Base-by-base conservation (phyloP, 2,113 vertebrate species). In the Actinemys pallida region DNA sequence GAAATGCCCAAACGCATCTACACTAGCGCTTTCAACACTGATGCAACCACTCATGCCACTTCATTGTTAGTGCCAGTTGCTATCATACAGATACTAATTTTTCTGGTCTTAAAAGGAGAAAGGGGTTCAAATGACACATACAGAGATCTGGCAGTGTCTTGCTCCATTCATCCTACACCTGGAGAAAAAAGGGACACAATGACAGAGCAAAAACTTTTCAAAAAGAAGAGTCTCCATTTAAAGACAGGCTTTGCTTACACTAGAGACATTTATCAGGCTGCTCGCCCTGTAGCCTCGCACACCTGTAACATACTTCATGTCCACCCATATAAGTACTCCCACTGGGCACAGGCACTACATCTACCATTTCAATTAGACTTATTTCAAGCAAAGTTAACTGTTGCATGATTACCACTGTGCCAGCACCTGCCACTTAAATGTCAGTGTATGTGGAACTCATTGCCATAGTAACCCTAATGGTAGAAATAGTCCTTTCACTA, bases 41-140 rank as follows among this genome's bases (percentile, higher is more conserved):
- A 78, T 79, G 5, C 25, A 45, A 5, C 42, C 10, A 6, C 0
- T 0, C 10, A 2, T 0, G 0, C 19, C 35, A 16, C 65, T 19
- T 17, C 12, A n/a, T 35, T n/a, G 62, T 65, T 31, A 31, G 14
- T 14, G 62, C 62, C 62, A 35, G 13, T 8, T 65, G 14, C 62
- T 59, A 59, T 35, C 22, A 39, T 16, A 19, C 12, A 62, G 13
- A 13, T 4, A 87, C 11, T 81, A 0, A 0, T 11, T 45, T 85
- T 56, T 82, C 12, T 5, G 25, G 54, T 29, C 10, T 27, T 47
- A n/a, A 56, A 81, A 80, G 3, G 8, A 47, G 17, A 90, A 86
- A 35, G 7, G 50, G 65, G 29, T 16, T 88, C 2, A 22, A 14
- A 69, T 4, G n/a, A 13, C 24, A 86, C 56, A 4, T 42, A 31